Conservation (phyloP, 2,888 invertebrate species). For the Hedya salicella region DNA sequence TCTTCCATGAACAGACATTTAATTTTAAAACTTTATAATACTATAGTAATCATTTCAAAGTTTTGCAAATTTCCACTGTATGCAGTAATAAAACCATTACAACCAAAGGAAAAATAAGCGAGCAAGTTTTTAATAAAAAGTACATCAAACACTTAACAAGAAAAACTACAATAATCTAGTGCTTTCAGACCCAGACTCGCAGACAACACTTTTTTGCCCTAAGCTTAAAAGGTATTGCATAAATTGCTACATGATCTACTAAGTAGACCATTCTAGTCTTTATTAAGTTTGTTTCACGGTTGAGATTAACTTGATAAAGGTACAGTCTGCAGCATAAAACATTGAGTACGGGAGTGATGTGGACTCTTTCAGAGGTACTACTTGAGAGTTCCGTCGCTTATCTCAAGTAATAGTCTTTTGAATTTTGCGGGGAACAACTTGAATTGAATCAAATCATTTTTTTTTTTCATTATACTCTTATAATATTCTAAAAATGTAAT, state of each 20-base stretch:
- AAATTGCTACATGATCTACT: constrained; percentile 6
- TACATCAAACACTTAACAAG: background rate
- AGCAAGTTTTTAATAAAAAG: background rate
- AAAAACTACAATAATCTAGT: constrained; percentile 5
- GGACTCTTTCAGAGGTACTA: no score
- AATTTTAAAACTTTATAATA: no score
- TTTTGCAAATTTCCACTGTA: no score
- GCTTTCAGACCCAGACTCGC: background rate
- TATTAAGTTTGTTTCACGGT: background rate
- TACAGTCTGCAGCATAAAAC: background rate
- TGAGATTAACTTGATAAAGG: background rate
- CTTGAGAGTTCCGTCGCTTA: no score
- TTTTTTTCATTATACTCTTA: no score
- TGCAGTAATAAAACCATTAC: no score
- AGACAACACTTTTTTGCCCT: background rate
- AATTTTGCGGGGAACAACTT: no score
- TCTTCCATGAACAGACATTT: no score
- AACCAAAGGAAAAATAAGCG: background rate
- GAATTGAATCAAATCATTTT: no score
- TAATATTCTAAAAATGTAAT: no score
- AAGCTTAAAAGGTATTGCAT: background rate
- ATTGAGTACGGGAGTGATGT: background rate
- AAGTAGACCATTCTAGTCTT: background rate
- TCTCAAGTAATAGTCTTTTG: no score
- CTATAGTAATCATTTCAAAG: no score